Conservation (phyloP, 1,140 invertebrate species). For the Bathynomus jamesi region DNA sequence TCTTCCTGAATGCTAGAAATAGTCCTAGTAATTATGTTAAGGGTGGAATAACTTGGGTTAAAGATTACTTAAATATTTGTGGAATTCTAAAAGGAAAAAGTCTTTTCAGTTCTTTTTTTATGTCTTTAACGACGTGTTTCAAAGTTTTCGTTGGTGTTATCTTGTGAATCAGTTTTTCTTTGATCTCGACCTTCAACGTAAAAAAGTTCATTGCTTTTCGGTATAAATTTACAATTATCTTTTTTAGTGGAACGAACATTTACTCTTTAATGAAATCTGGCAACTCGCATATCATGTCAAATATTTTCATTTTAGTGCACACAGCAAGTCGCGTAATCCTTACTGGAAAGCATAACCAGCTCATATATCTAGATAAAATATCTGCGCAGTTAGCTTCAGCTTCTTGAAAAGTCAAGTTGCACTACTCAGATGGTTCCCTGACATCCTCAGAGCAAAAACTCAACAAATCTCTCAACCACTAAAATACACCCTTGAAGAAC, state of each 20-base stretch:
- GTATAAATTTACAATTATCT: neutral
- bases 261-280: neutral
- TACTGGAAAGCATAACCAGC: neutral
- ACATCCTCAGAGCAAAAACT: neutral
- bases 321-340: neutral
- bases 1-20: neutral
- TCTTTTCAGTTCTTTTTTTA: neutral
- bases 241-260: neutral
- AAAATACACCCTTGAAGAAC: neutral
- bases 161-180: neutral
- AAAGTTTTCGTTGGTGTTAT: neutral
- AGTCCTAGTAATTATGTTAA: neutral
- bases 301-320: neutral
- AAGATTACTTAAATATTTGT: neutral
- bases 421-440: neutral
- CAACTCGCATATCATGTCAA: neutral
- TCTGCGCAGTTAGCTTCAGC: neutral
- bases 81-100: neutral
- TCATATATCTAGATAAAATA: neutral
- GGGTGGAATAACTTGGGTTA: neutral
- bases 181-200: neutral
- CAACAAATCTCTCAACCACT: neutral
- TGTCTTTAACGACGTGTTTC: neutral
- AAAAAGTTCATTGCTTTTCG: neutral
- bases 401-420: neutral